phyloP scores from a whole-genome alignment of 2,797 vertebrate species.

The Cirrhinus molitorella region DNA sequence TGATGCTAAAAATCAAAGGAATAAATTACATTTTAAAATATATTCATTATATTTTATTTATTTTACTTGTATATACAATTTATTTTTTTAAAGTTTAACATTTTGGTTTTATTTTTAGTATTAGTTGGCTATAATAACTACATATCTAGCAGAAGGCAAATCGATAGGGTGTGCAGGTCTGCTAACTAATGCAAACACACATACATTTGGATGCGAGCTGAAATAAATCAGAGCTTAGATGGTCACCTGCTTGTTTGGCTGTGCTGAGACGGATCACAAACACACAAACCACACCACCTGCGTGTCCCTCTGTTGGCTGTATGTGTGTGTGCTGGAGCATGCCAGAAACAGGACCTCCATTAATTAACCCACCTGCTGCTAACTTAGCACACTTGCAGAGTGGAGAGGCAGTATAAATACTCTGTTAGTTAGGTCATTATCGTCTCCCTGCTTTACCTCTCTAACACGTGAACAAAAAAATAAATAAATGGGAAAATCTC shows the following conservation, averaged over 20 bases:
- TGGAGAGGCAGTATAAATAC: conserved; percentile 77
- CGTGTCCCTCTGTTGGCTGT: conserved; percentile 59
- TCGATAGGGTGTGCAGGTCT: not conserved
- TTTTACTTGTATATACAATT: not conserved
- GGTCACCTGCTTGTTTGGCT: conserved; percentile 56
- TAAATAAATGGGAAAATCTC: conserved; percentile 75
- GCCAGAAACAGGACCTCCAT: conserved; percentile 56
- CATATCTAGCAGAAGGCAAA: not conserved
- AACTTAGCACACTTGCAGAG: conserved; percentile 66
- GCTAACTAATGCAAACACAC: conserved; percentile 16
- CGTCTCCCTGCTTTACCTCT: conserved; percentile 85
- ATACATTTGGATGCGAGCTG: conserved; percentile 36
- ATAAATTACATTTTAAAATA: too few relatives aligned
- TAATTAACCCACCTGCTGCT: conserved; percentile 73
- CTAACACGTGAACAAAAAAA: conserved; percentile 45
- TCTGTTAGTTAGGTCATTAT: conserved; percentile 86
- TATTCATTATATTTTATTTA: too few relatives aligned
- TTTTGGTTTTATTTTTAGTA: not conserved
- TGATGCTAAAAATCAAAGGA: too few relatives aligned
- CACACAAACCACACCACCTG: conserved; percentile 57
- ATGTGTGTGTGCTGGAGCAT: conserved; percentile 42
- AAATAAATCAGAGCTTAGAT: conserved; percentile 61
- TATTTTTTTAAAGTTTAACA: not conserved
- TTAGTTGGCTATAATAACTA: not conserved
- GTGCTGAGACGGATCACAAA: conserved; percentile 49